These are phyloP conservation scores for Trematomus loennbergii DNA, from an alignment of 2,113 vertebrate genomes.

Conservation along the genomic window DNA sequence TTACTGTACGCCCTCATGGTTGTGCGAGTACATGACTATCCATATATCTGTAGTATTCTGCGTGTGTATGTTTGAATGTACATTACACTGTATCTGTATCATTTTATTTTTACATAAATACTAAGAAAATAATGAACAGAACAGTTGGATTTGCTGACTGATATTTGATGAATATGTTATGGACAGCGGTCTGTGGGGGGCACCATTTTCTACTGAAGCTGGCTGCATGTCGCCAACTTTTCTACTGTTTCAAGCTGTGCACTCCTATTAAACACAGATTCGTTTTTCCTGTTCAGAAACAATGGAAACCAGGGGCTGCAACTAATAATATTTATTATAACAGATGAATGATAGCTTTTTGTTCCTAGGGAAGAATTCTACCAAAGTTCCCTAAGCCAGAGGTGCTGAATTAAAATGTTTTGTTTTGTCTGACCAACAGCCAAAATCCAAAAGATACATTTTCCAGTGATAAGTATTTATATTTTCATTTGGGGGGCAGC, in stretches of 20 bases:
- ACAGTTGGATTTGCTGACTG: too few species aligned
- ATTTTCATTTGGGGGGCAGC: neutral
- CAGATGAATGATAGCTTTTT: neutral
- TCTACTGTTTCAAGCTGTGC: conserved; percentile 46
- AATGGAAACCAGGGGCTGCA: conserved; percentile 28
- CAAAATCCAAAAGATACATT: too few species aligned
- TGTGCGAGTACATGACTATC: neutral
- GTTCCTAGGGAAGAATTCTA: neutral
- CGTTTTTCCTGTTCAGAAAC: conserved; percentile 20
- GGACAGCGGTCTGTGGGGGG: conserved; percentile 13
- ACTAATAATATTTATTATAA: conserved; percentile 18
- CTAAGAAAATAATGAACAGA: too few species aligned
- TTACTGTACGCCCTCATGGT: conserved; percentile 18
- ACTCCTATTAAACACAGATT: conserved; percentile 19
- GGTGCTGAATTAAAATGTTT: conserved; percentile 3
- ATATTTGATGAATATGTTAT: conserved; percentile 43
- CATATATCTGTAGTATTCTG: neutral
- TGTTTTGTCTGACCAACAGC: too few species aligned
- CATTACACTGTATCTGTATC: neutral
- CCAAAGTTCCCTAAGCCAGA: neutral
- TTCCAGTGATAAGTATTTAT: neutral
- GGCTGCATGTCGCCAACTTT: conserved; percentile 30
- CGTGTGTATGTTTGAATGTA: neutral
- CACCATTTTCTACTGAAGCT: conserved; percentile 11
- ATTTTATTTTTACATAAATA: too few species aligned